Conservation (phyloP, 2,113 vertebrate genomes). For the Struthio camelus region DNA sequence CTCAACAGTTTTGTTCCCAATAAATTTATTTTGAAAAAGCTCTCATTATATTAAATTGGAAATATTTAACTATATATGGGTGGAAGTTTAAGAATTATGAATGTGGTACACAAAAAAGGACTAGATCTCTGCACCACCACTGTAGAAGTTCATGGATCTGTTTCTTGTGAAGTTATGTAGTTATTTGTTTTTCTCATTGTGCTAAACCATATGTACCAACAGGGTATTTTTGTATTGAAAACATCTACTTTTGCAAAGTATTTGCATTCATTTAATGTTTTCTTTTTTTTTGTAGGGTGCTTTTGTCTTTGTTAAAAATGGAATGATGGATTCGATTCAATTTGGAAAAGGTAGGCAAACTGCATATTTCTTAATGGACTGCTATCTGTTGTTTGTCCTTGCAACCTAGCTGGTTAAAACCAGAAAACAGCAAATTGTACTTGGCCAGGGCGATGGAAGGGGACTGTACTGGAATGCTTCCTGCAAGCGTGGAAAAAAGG, state of each 20-base stretch:
- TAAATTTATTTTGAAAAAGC: not conserved
- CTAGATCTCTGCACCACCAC: not conserved
- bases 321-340: conserved; percentile 79
- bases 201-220: not conserved
- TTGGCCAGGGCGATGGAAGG: not conserved
- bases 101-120: not conserved
- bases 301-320: conserved; percentile 81
- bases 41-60: not conserved
- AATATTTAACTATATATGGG: not conserved
- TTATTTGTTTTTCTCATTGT: not conserved
- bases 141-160: not conserved
- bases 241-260: not conserved
- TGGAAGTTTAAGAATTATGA: not conserved
- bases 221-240: not conserved
- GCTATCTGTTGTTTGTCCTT: not conserved
- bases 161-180: not conserved
- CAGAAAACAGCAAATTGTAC: not conserved
- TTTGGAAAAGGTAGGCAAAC: conserved; percentile 86
- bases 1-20: not conserved
- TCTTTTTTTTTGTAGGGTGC: conserved; percentile 68
- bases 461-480: not conserved
- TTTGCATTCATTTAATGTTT: not conserved
- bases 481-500: rapidly evolving
- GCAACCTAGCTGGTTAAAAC: not conserved
- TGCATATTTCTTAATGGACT: not conserved